Evolutionary conservation across 1,140 invertebrate genomes (phyloP).

Genomic region (Cotesia chilonis): DNA sequence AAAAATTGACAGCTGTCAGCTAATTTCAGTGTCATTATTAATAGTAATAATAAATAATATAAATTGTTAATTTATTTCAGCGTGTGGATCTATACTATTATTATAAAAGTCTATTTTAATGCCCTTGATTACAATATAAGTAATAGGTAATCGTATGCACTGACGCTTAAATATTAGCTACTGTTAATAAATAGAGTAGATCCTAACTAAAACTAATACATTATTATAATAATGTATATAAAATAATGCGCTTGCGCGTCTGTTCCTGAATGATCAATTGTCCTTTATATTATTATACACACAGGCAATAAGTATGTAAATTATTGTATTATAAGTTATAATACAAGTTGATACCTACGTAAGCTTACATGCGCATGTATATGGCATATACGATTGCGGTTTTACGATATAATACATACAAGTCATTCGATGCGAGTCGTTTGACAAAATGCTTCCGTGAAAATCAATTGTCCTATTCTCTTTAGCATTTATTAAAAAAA

Average conservation of each 20-base stretch:
- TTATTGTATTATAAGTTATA: constrained; percentile 9
- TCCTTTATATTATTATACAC: constrained; percentile 13
- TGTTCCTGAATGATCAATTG: constrained; percentile 9
- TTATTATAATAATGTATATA: too few relatives aligned
- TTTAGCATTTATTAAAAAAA: too few relatives aligned
- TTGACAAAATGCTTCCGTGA: constrained; percentile 4
- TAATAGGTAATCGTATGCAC: too few relatives aligned
- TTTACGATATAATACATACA: constrained; percentile 5
- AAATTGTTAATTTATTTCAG: too few relatives aligned
- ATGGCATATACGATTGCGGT: constrained; percentile 6
- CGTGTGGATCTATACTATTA: too few relatives aligned
- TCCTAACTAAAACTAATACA: constrained; percentile 1
- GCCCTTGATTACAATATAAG: background rate
- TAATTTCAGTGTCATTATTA: too few relatives aligned
- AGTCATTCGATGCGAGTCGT: constrained; percentile 1
- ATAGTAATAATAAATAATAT: too few relatives aligned
- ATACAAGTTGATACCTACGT: too few relatives aligned
- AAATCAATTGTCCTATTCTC: background rate
- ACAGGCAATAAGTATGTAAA: constrained; percentile 17
- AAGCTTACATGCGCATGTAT: too few relatives aligned
- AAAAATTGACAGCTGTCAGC: too few relatives aligned
- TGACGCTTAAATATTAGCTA: too few relatives aligned
- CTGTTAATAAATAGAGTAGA: background rate
- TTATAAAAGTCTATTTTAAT: too few relatives aligned
- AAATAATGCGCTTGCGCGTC: constrained; percentile 25